These are phyloP conservation scores for Buceros bicornis DNA, from an alignment of 2,797 vertebrate genomes.

Conservation along the genomic window DNA sequence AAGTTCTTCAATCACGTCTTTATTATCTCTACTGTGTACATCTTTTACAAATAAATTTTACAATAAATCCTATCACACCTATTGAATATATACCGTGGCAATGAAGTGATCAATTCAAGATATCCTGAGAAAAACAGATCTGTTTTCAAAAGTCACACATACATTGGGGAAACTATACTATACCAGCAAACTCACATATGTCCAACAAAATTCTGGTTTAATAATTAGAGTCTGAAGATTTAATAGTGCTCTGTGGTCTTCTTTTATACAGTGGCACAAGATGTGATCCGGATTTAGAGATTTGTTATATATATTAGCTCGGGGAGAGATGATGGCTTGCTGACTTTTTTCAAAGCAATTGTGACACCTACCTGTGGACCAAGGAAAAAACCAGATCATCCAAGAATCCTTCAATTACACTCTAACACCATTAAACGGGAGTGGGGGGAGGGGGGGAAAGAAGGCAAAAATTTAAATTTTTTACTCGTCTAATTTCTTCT, in stretches of 20 bases:
- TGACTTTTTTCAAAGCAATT: conserved; percentile 96
- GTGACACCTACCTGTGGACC: conserved; percentile 98
- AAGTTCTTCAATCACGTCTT: conserved; percentile 88
- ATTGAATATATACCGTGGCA: conserved; percentile 91
- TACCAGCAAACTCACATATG: conserved; percentile 83
- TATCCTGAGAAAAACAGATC: conserved; percentile 97
- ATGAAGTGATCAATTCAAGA: conserved; percentile 91
- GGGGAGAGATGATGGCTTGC: conserved; percentile 87
- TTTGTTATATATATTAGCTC: conserved; percentile 85
- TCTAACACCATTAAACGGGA: background rate
- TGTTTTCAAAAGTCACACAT: conserved; percentile 89
- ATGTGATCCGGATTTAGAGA: conserved; percentile 86
- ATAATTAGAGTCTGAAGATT: conserved; percentile 78
- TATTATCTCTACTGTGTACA: conserved; percentile 86
- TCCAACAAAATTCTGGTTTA: conserved; percentile 78
- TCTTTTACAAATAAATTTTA: conserved; percentile 90
- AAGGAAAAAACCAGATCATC: conserved; percentile 87
- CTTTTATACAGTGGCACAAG: conserved; percentile 89
- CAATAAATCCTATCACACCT: conserved; percentile 90
- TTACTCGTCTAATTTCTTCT: background rate
- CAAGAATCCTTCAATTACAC: conserved; percentile 73
- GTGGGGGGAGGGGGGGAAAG: background rate
- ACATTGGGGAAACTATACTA: conserved; percentile 87
- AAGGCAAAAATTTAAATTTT: background rate
- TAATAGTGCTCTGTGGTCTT: conserved; percentile 86